Evolutionary conservation across 2,888 invertebrate species (phyloP).

Genomic region (Ectemnius continuus): DNA sequence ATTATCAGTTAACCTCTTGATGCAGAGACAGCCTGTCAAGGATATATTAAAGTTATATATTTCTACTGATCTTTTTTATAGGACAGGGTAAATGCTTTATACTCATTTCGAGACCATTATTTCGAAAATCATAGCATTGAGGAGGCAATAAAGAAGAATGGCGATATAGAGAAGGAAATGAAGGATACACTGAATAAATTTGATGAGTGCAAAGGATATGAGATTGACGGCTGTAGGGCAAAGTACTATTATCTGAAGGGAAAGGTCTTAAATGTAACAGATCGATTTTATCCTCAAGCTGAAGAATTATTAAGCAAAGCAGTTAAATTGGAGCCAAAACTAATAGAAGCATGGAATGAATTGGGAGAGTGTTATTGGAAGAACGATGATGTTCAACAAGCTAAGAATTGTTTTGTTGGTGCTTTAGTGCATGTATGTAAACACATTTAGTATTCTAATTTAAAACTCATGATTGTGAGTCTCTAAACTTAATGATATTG

Average conservation of each 20-base stretch:
- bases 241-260: constrained; percentile 87
- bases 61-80: constrained; percentile 71
- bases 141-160: constrained; percentile 83
- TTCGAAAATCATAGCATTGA: constrained; percentile 87
- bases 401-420: constrained; percentile 90
- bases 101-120: constrained; percentile 87
- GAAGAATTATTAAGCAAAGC: constrained; percentile 89
- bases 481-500: not conserved
- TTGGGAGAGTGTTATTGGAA: constrained; percentile 94
- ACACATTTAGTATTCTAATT: no score
- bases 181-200: constrained; percentile 82
- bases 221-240: constrained; percentile 79
- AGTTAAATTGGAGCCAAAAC: constrained; percentile 89
- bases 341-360: constrained; percentile 92
- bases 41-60: not conserved
- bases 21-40: not conserved
- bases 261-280: constrained; percentile 85
- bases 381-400: constrained; percentile 88
- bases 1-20: no score
- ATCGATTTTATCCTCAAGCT: constrained; percentile 84
- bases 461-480: not conserved
- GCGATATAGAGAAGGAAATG: constrained; percentile 83
- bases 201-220: constrained; percentile 83
- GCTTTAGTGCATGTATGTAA: constrained; percentile 84
- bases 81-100: constrained; percentile 84